Evolutionary conservation across 2,113 vertebrate genomes (phyloP), one percentile per base, ranked within the genome.

Genomic region (Psilopsiagon aurifrons): DNA sequence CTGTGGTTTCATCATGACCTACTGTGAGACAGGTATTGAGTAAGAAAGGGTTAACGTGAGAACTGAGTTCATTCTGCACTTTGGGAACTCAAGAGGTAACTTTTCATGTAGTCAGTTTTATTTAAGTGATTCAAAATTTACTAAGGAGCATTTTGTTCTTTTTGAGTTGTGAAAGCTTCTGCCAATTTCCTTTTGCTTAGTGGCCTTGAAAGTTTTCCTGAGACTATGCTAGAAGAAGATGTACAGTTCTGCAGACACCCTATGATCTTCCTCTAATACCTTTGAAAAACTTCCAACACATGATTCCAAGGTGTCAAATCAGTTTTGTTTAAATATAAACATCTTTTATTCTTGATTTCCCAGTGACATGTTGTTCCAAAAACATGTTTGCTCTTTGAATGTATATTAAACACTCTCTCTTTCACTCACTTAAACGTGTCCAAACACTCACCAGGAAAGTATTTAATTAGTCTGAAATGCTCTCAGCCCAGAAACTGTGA

Each of bases 251-350:
- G 55, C 18, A 87, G 83, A 33, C 20, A 62, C 10, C 10, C 2
- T 74, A 29, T 12, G 66, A 52, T 17, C 19, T 66, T 86, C 44
- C 79, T 57, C 35, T 54, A 74, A 55, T 69, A 66, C 49, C 49
- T 83, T 89, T 92, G 64, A 88, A 81, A 96, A 96, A 25, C 17
- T 63, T 95, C 64, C 79, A 90, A 63, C 44, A 92, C 43, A 81
- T 78, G 82, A 96, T 95, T 97, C 85, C 78, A 88, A 94, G 62
- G 31, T 37, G 11, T 84, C 68, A 88, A 91, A 88, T 11, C 22
- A 83, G 33, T 55, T 88, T 95, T 96, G 55, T 94, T 78, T 54
- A 88, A 93, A 81, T 70, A 83, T 39, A 73, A 60, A 13, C 6
- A 88, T 64, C 46, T 82, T 62, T 89, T 88, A 87, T 94, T 62